Evolutionary conservation across 2,888 invertebrate genomes (phyloP).

Genomic region (Cheilosia vernalis): DNA sequence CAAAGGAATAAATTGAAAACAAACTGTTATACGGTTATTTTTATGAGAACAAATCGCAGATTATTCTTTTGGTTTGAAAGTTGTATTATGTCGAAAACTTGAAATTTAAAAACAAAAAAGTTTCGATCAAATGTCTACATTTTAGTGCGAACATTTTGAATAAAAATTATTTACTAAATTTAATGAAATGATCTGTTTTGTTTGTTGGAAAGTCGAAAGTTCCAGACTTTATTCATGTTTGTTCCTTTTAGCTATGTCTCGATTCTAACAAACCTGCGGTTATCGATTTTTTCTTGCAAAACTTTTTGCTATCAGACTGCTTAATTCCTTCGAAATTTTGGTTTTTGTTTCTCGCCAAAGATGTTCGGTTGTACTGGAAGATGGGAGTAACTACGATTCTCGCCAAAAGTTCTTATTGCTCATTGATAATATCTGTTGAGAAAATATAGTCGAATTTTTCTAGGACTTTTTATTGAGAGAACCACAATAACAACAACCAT

Average conservation of each 20-base stretch:
- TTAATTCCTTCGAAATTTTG: too few relatives aligned
- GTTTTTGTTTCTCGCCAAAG: too few relatives aligned
- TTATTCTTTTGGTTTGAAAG: not conserved
- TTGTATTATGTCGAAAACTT: constrained; percentile 14
- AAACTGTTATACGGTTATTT: constrained; percentile 31
- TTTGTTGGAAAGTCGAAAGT: not conserved
- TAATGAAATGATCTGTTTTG: constrained; percentile 5
- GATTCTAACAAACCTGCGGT: not conserved
- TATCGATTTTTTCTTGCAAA: too few relatives aligned
- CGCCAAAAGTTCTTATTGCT: too few relatives aligned
- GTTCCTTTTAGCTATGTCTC: not conserved
- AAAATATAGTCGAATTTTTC: too few relatives aligned
- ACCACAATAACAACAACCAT: too few relatives aligned
- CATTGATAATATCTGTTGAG: too few relatives aligned
- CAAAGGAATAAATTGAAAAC: not conserved
- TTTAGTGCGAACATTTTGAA: constrained; percentile 66
- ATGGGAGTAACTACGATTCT: too few relatives aligned
- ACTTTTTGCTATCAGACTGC: too few relatives aligned
- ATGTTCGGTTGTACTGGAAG: too few relatives aligned
- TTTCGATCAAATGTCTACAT: constrained; percentile 29
- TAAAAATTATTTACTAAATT: constrained; percentile 63
- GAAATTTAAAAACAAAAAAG: constrained; percentile 24
- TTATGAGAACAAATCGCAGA: constrained; percentile 20
- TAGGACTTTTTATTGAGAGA: too few relatives aligned
- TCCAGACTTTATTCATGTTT: not conserved